Conservation (phyloP, 64 coral and sea anemone species). For the Pocillopora verrucosa region DNA sequence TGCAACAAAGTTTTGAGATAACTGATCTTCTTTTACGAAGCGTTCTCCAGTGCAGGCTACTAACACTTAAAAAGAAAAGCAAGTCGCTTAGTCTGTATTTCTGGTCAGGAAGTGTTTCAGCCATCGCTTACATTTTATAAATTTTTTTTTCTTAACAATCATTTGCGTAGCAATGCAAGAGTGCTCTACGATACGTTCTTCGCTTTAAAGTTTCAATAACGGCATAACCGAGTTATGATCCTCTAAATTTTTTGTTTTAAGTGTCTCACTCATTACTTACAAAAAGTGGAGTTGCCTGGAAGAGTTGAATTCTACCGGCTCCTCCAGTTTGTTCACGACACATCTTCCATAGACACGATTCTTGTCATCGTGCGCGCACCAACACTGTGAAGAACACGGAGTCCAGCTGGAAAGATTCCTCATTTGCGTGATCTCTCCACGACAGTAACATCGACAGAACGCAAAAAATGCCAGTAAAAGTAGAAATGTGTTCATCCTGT, state of each 20-base stretch:
- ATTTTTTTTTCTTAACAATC: too few species aligned
- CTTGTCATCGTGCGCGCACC: conserved; percentile 3
- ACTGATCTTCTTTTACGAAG: too few species aligned
- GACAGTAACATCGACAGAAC: not conserved
- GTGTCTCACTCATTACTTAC: not conserved
- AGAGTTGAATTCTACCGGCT: conserved; percentile 1
- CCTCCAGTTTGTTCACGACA: not conserved
- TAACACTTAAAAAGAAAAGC: too few species aligned
- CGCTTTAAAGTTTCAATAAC: not conserved
- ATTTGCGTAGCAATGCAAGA: too few species aligned
- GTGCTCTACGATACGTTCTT: not conserved
- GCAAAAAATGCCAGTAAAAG: not conserved
- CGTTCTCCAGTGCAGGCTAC: too few species aligned
- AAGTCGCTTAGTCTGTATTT: too few species aligned
- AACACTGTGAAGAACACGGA: conserved; percentile 9
- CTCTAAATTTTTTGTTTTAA: not conserved
- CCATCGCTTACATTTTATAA: too few species aligned
- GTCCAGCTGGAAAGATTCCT: conserved; percentile 20
- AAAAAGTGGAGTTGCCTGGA: conserved; percentile 11
- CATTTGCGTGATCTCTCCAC: not conserved
- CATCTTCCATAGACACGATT: not conserved
- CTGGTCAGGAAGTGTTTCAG: too few species aligned
- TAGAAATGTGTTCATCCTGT: conserved; percentile 8
- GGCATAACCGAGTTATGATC: too few species aligned
- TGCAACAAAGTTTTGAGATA: not conserved